Evolutionary conservation across 2,113 vertebrate genomes (phyloP).

Genomic region (Lamprotornis superbus): DNA sequence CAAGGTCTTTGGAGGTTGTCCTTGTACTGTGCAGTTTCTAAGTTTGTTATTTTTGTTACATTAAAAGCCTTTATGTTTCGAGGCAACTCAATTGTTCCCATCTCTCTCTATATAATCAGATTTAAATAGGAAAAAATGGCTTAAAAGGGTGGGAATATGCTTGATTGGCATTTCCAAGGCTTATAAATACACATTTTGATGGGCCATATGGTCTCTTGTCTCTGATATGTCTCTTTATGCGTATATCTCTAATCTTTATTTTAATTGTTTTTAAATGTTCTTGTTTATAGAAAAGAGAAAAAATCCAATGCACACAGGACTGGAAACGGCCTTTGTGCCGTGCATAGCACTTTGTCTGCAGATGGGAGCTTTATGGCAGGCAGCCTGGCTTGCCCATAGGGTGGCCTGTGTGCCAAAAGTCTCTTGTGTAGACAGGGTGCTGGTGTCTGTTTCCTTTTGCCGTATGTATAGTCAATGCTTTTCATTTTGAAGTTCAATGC

Average conservation of each 20-base stretch:
- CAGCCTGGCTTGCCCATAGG: neutral
- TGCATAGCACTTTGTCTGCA: neutral
- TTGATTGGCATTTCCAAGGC: constrained; percentile 49
- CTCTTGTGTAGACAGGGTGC: neutral
- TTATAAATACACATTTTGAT: constrained; percentile 21
- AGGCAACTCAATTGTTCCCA: too few relatives aligned
- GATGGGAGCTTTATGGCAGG: constrained; percentile 5
- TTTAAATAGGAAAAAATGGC: constrained; percentile 8
- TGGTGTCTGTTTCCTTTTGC: neutral
- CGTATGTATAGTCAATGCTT: neutral
- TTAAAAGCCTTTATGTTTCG: too few relatives aligned
- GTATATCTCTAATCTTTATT: constrained; percentile 40
- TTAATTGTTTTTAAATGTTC: constrained; percentile 60
- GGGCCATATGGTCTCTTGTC: constrained; percentile 22
- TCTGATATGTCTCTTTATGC: neutral
- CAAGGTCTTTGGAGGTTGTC: too few relatives aligned
- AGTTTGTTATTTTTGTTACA: too few relatives aligned
- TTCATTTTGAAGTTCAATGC: constrained; percentile 21
- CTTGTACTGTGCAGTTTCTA: too few relatives aligned
- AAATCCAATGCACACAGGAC: neutral
- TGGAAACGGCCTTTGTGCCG: neutral
- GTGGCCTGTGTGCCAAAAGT: neutral
- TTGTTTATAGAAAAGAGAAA: constrained; percentile 39
- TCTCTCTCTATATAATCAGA: neutral
- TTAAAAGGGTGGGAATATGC: constrained; percentile 13